A percentile compares a stretch with the other conserved stretches of the same genome.
Conservation (phyloP, 2,888 invertebrate species). For the Agrochola litura region DNA sequence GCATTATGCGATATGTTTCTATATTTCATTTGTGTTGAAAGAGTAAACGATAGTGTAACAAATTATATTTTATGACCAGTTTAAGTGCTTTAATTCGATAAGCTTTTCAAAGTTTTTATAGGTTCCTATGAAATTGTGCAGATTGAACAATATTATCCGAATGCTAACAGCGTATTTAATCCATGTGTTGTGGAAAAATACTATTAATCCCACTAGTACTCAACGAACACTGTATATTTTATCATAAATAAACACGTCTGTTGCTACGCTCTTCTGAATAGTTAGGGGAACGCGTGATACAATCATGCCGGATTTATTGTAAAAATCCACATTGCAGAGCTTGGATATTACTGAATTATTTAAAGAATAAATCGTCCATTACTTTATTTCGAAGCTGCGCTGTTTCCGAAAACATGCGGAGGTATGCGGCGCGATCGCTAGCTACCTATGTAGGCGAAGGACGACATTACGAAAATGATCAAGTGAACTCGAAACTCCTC, state of each 20-base stretch:
- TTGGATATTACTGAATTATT: conserved; percentile 39
- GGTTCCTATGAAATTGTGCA: conserved; percentile 6
- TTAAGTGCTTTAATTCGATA: conserved; percentile 15
- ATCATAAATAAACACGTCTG: conserved; percentile 51
- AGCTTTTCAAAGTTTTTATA: conserved; percentile 12
- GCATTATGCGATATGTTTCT: conserved; percentile 10
- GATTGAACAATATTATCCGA: conserved; percentile 2
- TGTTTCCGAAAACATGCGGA: neutral
- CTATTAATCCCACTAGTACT: conserved; percentile 30
- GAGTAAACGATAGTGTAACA: conserved; percentile 2
- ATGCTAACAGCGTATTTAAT: conserved; percentile 15
- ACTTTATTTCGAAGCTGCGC: conserved; percentile 21
- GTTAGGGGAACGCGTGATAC: conserved; percentile 13
- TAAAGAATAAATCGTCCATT: conserved; percentile 31
- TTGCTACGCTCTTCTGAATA: conserved; percentile 47
- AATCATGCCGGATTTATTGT: conserved; percentile 33
- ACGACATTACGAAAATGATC: conserved; percentile 27
- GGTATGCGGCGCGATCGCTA: neutral
- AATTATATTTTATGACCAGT: conserved; percentile 23
- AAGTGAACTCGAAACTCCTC: conserved; percentile 38
- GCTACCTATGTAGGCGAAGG: conserved; percentile 51
- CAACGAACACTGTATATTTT: conserved; percentile 39
- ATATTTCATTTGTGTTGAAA: conserved; percentile 1
- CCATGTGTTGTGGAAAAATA: conserved; percentile 41
- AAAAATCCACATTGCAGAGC: conserved; percentile 24